Conservation (phyloP, 2,113 vertebrate species). For the Aptenodytes patagonicus region DNA sequence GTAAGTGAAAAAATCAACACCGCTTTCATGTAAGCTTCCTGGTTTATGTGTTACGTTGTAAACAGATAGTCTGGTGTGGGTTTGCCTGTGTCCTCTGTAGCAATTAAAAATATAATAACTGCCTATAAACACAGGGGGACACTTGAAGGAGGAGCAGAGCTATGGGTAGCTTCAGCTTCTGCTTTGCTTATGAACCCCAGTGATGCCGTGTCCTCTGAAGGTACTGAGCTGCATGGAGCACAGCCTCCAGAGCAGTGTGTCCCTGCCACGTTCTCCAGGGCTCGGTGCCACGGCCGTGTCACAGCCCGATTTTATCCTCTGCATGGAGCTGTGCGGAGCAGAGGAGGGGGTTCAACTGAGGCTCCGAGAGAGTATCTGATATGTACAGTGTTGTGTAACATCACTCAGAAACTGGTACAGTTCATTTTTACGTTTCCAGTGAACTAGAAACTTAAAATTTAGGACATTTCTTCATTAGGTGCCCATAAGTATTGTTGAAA, state of each 20-base stretch:
- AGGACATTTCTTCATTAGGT: neutral
- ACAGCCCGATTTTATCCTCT: neutral
- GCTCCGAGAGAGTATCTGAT: neutral
- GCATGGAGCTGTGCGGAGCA: neutral
- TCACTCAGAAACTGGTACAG: neutral
- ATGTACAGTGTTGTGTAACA: neutral
- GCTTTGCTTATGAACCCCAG: neutral
- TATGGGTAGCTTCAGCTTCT: neutral
- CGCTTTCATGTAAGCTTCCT: neutral
- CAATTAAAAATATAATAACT: neutral
- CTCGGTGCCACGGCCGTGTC: neutral
- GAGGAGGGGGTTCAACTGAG: neutral
- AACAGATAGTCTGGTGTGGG: neutral
- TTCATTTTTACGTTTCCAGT: neutral
- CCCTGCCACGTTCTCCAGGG: rapidly evolving
- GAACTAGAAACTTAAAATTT: constrained; percentile 12
- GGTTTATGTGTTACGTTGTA: neutral
- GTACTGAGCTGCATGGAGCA: rapidly evolving
- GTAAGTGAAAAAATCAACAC: neutral
- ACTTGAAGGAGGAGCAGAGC: neutral
- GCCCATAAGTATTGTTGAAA: constrained; percentile 5
- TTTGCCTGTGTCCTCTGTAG: neutral
- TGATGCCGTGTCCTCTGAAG: neutral
- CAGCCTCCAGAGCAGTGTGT: neutral
- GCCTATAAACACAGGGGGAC: neutral